Evolutionary conservation across 2,113 vertebrate species (phyloP), one percentile per base, ranked within the genome.

Genomic region (Calidris pygmaea): DNA sequence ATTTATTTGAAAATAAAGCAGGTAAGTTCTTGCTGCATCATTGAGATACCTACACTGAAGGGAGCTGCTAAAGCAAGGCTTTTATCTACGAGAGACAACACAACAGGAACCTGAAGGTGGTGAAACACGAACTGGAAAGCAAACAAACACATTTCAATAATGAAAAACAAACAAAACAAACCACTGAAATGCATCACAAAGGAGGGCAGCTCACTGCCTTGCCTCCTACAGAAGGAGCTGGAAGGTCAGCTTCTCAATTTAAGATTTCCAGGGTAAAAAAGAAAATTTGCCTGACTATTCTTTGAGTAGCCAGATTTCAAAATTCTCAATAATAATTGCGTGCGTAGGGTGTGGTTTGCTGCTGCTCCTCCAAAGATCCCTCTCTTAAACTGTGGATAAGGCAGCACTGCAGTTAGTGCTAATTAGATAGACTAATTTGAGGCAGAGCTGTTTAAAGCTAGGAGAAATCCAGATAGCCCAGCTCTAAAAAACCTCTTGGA

Each of bases 191-290:
- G 35, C 75, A 80, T 12, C 67, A 83, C 88, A 67, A 89, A 84
- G 43, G 47, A 71, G 39, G 34, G 88, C 70, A 90, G 68, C 35
- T 74, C 76, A 53, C 34, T 86, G 60, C 80, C 90, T 66, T 95
- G 94, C 90, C 85, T 93, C 48, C 83, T 48, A 78, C 18, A 93
- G 78, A 95, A 95, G 88, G 59, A 74, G 21, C 50, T 87, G 60
- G 52, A 88, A 97, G 60, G 65, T 84, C 90, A 86, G 29, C 11
- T 93, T 71, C 88, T 77, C 83, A 87, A 92, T 20, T 77, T 79
- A 81, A 72, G n/a, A 65, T 56, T 56, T 92, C 35, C 30, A 13
- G 27, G 43, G n/a, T 79, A 67, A 18, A 71, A 80, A 74, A 52
- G 7, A 67, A 5, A 52, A 62, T 87, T 75, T 76, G 43, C 27